phyloP scores from a whole-genome alignment of 2,797 vertebrate genomes.

The Propithecus deckenii region DNA sequence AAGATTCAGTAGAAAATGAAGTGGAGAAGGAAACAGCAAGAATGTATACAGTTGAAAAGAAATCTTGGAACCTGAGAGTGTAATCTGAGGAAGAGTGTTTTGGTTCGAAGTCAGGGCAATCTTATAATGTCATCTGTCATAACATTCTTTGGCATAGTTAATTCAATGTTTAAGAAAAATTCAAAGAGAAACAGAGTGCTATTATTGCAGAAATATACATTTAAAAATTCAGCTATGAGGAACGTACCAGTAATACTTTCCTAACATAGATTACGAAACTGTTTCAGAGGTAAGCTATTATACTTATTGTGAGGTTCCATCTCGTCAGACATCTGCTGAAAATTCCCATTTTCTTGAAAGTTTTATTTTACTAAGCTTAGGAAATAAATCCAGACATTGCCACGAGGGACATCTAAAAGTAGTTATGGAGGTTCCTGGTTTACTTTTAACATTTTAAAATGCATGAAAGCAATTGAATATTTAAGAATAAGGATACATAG shows the following conservation, averaged over 20 bases:
- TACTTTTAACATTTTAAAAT: background rate
- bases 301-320: background rate
- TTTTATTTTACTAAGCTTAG: background rate
- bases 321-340: background rate
- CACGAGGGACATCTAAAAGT: background rate
- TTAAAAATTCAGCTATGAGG: background rate
- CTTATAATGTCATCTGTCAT: background rate
- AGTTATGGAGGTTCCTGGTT: background rate
- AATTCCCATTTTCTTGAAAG: background rate
- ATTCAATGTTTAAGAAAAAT: background rate
- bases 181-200: background rate
- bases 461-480: background rate
- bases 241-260: background rate
- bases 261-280: background rate
- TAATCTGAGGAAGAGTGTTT: background rate
- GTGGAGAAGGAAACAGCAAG: background rate
- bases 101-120: background rate
- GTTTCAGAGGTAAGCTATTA: background rate
- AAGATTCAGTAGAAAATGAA: background rate
- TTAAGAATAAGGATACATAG: background rate
- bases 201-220: background rate
- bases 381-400: background rate
- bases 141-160: background rate
- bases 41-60: background rate
- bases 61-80: background rate